Percentiles rank a stretch among this genome's conserved stretches.
Conservation (phyloP, 2,888 invertebrate species). For the Drosophila mulleri region DNA sequence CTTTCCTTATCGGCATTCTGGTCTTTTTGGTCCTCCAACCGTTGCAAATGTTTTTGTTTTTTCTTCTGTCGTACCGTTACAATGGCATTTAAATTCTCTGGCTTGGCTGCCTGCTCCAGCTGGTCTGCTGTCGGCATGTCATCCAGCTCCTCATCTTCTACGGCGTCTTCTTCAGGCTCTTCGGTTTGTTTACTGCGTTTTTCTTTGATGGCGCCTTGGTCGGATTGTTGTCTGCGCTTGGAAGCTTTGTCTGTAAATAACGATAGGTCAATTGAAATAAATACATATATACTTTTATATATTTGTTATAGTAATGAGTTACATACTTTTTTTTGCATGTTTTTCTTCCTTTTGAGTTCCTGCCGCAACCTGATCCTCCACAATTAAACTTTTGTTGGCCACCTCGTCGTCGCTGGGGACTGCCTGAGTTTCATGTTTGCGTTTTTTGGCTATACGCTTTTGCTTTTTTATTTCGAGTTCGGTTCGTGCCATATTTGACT, state of each 20-base stretch:
- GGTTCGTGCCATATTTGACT: slow-evolving; percentile 58
- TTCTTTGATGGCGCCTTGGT: slow-evolving; percentile 38
- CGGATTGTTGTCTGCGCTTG: slow-evolving; percentile 55
- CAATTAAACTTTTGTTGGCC: slow-evolving; percentile 79
- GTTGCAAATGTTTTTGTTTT: slow-evolving; percentile 87
- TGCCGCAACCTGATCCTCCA: slow-evolving; percentile 55
- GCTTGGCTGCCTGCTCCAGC: slow-evolving; percentile 81
- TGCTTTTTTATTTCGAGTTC: slow-evolving; percentile 60
- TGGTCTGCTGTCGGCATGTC: slow-evolving; percentile 81
- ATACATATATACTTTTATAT: not conserved
- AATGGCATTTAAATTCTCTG: slow-evolving; percentile 84
- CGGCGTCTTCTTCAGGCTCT: slow-evolving; percentile 17
- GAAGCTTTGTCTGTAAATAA: slow-evolving; percentile 34
- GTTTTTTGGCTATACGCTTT: slow-evolving; percentile 72
- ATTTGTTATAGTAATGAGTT: not conserved
- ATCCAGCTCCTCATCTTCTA: slow-evolving; percentile 84
- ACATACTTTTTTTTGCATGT: slow-evolving; percentile 14
- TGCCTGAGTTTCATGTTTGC: slow-evolving; percentile 61
- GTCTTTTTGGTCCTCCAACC: slow-evolving; percentile 86
- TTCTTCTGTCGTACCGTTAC: slow-evolving; percentile 89
- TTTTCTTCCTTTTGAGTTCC: slow-evolving; percentile 28
- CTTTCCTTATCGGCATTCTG: slow-evolving; percentile 87
- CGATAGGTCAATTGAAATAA: not conserved
- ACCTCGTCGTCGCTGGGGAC: slow-evolving; percentile 76
- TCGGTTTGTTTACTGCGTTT: slow-evolving; percentile 49